Conservation (phyloP, 2,113 vertebrate species). For the Lepus timidus region DNA sequence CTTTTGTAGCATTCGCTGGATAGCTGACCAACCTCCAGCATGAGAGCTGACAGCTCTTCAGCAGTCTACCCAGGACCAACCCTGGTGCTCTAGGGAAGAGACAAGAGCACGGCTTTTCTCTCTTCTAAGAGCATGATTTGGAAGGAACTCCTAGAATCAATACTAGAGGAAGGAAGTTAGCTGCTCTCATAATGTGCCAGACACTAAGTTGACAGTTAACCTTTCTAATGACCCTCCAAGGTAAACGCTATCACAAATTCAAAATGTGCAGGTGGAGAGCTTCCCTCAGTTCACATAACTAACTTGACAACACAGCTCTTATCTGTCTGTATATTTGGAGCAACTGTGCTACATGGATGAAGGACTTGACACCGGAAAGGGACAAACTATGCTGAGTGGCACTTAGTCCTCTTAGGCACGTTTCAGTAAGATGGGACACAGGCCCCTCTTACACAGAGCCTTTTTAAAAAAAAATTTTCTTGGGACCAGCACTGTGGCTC, state of each 20-base stretch:
- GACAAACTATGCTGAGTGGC: neutral
- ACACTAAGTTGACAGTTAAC: neutral
- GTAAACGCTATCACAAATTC: neutral
- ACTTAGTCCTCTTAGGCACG: neutral
- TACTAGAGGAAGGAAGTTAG: neutral
- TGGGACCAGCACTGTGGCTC: no score
- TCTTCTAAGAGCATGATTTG: neutral
- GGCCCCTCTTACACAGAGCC: neutral
- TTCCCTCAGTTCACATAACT: neutral
- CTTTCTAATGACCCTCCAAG: neutral
- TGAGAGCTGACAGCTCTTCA: conserved; percentile 3
- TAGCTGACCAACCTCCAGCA: neutral
- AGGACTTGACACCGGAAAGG: neutral
- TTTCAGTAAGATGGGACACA: neutral
- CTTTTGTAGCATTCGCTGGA: neutral
- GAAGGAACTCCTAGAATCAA: neutral
- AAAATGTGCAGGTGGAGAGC: neutral
- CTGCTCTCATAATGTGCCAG: neutral
- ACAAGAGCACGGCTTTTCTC: neutral
- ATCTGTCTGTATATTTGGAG: neutral
- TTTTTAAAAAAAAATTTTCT: no score
- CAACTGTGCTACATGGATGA: neutral
- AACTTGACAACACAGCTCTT: neutral
- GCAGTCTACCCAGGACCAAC: neutral
- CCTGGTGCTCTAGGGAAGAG: neutral